Evolutionary conservation across 2,797 vertebrate genomes (phyloP), one percentile per base, ranked within the genome.

Genomic region (Rhinella marina): DNA sequence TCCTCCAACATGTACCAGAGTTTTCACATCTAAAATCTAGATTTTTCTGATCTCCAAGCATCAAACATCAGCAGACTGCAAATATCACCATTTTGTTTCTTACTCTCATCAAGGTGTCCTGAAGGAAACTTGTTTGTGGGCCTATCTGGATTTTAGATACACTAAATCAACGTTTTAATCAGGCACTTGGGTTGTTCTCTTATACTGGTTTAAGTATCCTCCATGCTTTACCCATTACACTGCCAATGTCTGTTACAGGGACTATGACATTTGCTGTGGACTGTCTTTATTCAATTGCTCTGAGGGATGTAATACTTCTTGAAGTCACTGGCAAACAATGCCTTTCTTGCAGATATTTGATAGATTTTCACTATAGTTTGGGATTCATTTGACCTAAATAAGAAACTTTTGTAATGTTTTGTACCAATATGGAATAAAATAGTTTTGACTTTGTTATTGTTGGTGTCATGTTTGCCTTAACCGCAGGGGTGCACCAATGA

Each of bases 401-500:
- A 10, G 8, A 54, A 21, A 52, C 25, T 80, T 72, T 80, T 86
- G 50, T 86, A 81, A 32, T 57, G 62, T 86, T 81, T 86, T 86
- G 25, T 86, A 86, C 77, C 61, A 72, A 56, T 52, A 52, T 13
- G 66, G 32, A 79, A 57, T 81, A 48, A 81, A 81, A 62, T 61
- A 48, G 19, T 64, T n/a, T 62, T 77, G 73, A 14, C 23, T 77
- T 77, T 77, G 50, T 25, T 54, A 52, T 13, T 13, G 8, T 75
- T 17, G 17, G 13, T 76, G 23, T 54, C 25, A 11, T 76, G 23
- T 76, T 76, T 13, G 12, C 21, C 23, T 76, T 76, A 52, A n/a
- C n/a, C n/a, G n/a, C n/a, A n/a, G n/a, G n/a, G n/a, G n/a, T n/a
- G n/a, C n/a, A n/a, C n/a, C n/a, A n/a, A n/a, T n/a, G n/a, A n/a